Evolutionary conservation across 2,888 invertebrate species (phyloP).

Genomic region (Acrobasis suavella): DNA sequence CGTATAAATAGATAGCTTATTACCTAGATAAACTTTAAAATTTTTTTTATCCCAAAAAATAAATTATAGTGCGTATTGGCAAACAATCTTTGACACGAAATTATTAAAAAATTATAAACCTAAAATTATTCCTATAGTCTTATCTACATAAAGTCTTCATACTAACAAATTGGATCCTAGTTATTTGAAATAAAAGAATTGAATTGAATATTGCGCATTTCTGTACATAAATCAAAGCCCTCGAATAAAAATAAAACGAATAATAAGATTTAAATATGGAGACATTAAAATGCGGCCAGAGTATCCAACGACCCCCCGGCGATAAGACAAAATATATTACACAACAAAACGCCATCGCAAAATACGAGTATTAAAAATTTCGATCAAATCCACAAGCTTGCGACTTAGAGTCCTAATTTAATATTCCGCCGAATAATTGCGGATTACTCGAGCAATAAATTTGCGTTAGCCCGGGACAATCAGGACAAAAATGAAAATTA

Average conservation of each 20-base stretch:
- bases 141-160: too few species aligned
- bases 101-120: neutral
- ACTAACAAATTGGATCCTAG: too few species aligned
- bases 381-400: conserved; percentile 4
- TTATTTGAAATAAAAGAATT: too few species aligned
- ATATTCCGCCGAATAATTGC: conserved; percentile 12
- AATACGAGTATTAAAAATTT: conserved; percentile 7
- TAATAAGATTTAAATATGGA: too few species aligned
- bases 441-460: conserved; percentile 15
- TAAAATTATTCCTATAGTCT: too few species aligned
- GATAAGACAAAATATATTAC: conserved; percentile 12
- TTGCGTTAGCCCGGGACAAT: conserved; percentile 11
- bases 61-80: too few species aligned
- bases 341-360: neutral
- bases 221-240: neutral
- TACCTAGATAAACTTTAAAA: too few species aligned
- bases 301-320: neutral
- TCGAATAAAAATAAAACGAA: neutral
- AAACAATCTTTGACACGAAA: too few species aligned
- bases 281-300: neutral
- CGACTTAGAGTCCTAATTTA: conserved; percentile 14
- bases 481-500: conserved; percentile 17
- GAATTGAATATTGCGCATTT: too few species aligned
- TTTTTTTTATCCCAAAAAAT: too few species aligned
- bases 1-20: too few species aligned